Conservation (phyloP, 2,888 invertebrate species). For the Laothoe populi region DNA sequence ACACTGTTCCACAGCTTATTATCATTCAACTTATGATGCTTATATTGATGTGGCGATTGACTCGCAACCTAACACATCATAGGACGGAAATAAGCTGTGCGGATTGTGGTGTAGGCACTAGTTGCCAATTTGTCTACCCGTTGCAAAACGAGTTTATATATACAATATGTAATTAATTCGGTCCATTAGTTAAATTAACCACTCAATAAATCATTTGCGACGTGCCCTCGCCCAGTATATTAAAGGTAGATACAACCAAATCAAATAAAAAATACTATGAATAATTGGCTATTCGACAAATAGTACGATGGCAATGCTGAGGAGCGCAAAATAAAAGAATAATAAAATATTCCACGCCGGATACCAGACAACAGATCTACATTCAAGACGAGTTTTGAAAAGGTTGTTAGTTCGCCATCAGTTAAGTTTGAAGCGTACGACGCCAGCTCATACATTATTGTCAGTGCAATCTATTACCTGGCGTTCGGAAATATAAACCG, state of each 20-base stretch:
- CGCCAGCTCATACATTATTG: slow-evolving; percentile 25
- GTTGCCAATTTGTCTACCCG: no score
- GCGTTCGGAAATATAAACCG: slow-evolving; percentile 46
- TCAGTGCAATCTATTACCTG: slow-evolving; percentile 45
- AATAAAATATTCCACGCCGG: not conserved
- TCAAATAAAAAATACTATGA: not conserved
- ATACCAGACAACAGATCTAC: slow-evolving; percentile 11
- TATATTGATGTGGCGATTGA: no score
- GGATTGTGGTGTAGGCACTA: no score
- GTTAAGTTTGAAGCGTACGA: slow-evolving; percentile 10
- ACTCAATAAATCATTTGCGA: not conserved
- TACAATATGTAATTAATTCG: not conserved
- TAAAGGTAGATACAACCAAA: slow-evolving; percentile 1
- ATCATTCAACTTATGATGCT: no score
- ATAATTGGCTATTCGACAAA: not conserved
- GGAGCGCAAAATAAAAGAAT: slow-evolving; percentile 3
- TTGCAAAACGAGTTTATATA: no score
- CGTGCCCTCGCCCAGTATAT: not conserved
- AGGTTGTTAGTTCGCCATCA: slow-evolving; percentile 14
- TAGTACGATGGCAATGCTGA: not conserved
- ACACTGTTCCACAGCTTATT: no score
- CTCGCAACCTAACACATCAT: no score
- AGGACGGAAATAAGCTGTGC: no score
- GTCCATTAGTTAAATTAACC: not conserved
- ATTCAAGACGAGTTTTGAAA: not conserved